A percentile compares a stretch with the other conserved stretches of the same genome.
These are phyloP conservation scores for Hymenopus coronatus DNA, from an alignment of 2,888 invertebrate species.

Conservation along the genomic window DNA sequence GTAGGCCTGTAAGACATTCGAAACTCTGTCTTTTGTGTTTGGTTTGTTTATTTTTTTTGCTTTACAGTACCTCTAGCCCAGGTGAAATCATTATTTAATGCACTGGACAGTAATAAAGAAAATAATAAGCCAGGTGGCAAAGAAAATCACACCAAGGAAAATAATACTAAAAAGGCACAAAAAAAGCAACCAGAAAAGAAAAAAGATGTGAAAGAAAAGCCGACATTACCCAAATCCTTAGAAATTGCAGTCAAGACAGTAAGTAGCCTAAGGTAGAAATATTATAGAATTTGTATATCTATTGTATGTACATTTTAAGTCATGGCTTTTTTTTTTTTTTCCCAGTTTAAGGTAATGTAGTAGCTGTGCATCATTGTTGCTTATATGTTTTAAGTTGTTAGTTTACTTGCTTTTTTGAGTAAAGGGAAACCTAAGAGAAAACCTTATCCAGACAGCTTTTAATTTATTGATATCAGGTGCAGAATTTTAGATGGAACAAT, in stretches of 20 bases:
- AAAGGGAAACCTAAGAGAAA: background rate
- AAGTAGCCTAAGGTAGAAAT: background rate
- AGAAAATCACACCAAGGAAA: slow-evolving; percentile 45
- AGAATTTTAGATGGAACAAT: too few relatives aligned
- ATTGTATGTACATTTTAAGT: background rate
- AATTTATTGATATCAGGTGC: too few relatives aligned
- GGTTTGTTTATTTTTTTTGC: slow-evolving; percentile 19
- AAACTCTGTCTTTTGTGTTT: background rate
- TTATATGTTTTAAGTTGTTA: background rate
- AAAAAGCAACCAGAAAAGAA: slow-evolving; percentile 48
- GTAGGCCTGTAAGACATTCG: background rate
- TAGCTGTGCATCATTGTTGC: background rate
- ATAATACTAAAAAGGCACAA: slow-evolving; percentile 47
- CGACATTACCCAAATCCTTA: slow-evolving; percentile 61
- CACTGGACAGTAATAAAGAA: slow-evolving; percentile 61
- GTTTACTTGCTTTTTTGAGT: background rate
- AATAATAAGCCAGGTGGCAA: slow-evolving; percentile 51
- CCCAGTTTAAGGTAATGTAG: background rate
- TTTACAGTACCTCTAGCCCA: slow-evolving; percentile 65
- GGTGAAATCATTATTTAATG: slow-evolving; percentile 63
- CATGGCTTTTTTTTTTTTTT: background rate
- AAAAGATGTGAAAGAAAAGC: slow-evolving; percentile 57
- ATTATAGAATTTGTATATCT: background rate
- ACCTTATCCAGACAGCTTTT: too few relatives aligned
- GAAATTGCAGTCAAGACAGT: slow-evolving; percentile 57